Conservation (phyloP, 2,113 vertebrate species). For the Clarias batrachus region DNA sequence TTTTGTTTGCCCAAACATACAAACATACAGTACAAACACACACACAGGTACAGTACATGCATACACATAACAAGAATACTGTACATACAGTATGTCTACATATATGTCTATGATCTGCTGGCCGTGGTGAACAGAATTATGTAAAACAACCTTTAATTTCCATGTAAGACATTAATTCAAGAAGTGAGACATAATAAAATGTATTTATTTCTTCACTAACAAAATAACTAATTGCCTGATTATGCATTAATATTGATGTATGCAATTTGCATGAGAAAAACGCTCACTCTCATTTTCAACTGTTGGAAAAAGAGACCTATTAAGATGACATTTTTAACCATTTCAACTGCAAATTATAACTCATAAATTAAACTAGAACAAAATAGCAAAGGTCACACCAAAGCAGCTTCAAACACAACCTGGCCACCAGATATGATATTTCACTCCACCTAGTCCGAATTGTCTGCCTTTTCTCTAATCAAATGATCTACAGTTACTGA, state of each 20-base stretch:
- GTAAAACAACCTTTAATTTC: not conserved
- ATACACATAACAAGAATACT: not conserved
- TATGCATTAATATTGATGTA: not conserved
- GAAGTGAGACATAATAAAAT: not conserved
- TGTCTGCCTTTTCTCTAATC: not conserved
- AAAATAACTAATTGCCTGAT: not conserved
- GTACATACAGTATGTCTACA: not conserved
- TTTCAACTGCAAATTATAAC: not conserved
- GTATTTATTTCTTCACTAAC: not conserved
- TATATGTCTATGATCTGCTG: not conserved
- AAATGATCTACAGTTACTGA: conserved; percentile 8
- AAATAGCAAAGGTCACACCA: not conserved
- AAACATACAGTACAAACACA: not conserved
- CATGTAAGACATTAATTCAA: not conserved
- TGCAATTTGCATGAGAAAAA: not conserved
- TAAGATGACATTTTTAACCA: not conserved
- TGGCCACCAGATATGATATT: not conserved
- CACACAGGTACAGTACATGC: not conserved
- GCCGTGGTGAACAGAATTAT: not conserved
- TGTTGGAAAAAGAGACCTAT: not conserved
- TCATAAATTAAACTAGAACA: not conserved
- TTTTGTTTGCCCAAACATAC: no score
- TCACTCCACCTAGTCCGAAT: not conserved
- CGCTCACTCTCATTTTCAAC: not conserved
- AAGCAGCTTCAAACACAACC: not conserved